These are phyloP conservation scores for Notarius quadriscutis DNA, from an alignment of 2,113 vertebrate species.

Conservation along the genomic window DNA sequence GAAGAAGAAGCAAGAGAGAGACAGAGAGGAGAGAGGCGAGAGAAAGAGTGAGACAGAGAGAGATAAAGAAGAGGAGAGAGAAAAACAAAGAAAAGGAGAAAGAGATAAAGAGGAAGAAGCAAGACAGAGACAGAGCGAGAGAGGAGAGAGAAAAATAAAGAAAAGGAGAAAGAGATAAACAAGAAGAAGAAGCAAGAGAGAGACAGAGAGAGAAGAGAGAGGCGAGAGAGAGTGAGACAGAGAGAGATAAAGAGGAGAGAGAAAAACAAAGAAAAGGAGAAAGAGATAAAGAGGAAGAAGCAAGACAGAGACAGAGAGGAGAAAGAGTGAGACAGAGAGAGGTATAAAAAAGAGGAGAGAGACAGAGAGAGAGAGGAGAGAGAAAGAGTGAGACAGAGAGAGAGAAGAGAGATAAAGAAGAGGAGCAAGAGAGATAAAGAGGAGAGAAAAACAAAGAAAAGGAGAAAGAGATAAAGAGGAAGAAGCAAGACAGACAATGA, in stretches of 20 bases:
- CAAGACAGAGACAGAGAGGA: conserved; percentile 8
- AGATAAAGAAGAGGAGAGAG: not conserved
- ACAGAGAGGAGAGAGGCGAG: not conserved
- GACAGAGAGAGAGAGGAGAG: not conserved
- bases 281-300: not conserved
- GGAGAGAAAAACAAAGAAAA: not conserved
- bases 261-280: not conserved
- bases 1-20: conserved; percentile 4
- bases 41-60: not conserved
- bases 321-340: not conserved
- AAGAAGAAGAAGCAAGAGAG: conserved; percentile 7
- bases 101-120: not conserved
- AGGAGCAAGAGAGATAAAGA: not conserved
- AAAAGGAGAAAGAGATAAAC: not conserved
- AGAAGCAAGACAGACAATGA: too few relatives aligned
- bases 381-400: too few relatives aligned
- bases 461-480: not conserved
- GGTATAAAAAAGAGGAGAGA: conserved; percentile 18
- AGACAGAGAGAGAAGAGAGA: not conserved
- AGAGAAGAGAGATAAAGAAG: too few relatives aligned
- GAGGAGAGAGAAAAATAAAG: not conserved
- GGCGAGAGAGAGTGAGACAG: not conserved
- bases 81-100: not conserved
- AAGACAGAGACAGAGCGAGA: not conserved
- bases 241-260: not conserved